These are phyloP conservation scores for Hycleus cichorii DNA, from an alignment of 1,140 invertebrate species.

Conservation along the genomic window DNA sequence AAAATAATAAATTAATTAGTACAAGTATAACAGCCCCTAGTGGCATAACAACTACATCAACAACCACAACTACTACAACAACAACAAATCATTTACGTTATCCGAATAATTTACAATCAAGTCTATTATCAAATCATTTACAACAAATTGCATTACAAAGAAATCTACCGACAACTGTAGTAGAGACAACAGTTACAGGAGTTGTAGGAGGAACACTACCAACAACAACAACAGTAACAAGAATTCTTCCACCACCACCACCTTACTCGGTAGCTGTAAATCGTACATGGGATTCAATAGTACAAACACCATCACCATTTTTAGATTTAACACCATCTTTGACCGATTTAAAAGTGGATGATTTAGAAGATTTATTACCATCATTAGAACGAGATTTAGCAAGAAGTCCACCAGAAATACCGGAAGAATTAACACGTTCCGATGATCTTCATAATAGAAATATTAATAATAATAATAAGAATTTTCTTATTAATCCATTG, in stretches of 20 bases:
- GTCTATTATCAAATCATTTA: background rate
- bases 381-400: constrained; percentile 39
- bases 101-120: background rate
- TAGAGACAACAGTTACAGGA: background rate
- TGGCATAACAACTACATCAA: constrained; percentile 5
- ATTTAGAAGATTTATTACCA: constrained; percentile 56
- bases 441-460: constrained; percentile 25
- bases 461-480: constrained; percentile 49
- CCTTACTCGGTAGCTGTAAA: constrained; percentile 26
- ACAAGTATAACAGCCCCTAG: constrained; percentile 16
- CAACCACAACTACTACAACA: constrained; percentile 4
- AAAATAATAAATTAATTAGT: constrained; percentile 21
- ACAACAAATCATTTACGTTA: background rate
- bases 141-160: background rate
- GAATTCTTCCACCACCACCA: constrained; percentile 22
- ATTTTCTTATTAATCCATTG: constrained; percentile 80
- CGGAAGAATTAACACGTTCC: constrained; percentile 27
- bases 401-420: constrained; percentile 32
- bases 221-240: constrained; percentile 2
- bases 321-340: constrained; percentile 39
- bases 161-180: background rate
- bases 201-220: background rate
- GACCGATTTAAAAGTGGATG: constrained; percentile 46
- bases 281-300: constrained; percentile 29
- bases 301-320: constrained; percentile 28